Evolutionary conservation across 2,797 vertebrate genomes (phyloP), one percentile per base, ranked within the genome.

Genomic region (Sebastiscus albofasciatus): DNA sequence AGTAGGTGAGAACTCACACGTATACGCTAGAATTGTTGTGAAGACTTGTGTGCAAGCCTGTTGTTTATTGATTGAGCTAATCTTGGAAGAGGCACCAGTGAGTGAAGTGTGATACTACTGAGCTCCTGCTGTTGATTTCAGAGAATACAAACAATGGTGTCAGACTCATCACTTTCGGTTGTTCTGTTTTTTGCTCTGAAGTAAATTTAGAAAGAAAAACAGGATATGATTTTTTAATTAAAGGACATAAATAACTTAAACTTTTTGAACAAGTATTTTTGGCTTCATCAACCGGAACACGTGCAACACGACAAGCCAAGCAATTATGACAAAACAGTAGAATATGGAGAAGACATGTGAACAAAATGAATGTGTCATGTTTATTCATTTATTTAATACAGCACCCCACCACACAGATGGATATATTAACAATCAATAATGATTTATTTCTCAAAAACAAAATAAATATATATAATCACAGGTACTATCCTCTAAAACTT

Each of bases 41-140:
- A 42, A 36, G 49, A 31, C n/a, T 20, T 65, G 22, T 58, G 58
- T 58, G 42, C 5, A 8, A 34, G 33, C 9, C 34, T 62, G 18
- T 61, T 77, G 34, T 81, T 27, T 46, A 26, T 77, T 72, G 31
- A 59, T 26, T 74, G 11, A 39, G 39, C 59, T 14, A n/a, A 71
- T 71, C 31, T 13, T 72, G 62, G 36, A 67, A 27, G 55, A 66
- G n/a, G 26, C 14, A 26, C 2, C 24, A n/a, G 9, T 8, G 12
- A 42, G 31, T 31, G 46, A 64, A 46, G 34, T 31, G 27, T 55
- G 27, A 82, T 52, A 29, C 79, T 52, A 5, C 27, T n/a, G 72
- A 10, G 54, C 36, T 24, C 33, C 68, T 84, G 36, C 9, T 70
- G 54, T 67, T 77, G 59, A 64, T 33, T 65, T 66, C 20, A 31